Base-by-base conservation (phyloP, 2,888 invertebrate species). In the Crocallis elinguaria region DNA sequence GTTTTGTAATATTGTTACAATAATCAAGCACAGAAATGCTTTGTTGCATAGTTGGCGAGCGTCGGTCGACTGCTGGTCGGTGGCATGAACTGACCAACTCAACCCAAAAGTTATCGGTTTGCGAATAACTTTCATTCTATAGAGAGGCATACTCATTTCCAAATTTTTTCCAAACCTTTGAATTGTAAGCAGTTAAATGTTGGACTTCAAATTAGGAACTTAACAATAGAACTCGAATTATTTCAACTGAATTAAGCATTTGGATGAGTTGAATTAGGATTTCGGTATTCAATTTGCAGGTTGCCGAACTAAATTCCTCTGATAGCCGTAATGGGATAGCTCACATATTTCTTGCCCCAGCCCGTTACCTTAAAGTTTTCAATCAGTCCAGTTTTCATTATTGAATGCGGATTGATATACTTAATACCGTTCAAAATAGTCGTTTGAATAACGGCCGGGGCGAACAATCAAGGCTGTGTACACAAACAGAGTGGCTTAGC, bases 81-180 rank as follows among this genome's bases (percentile, higher is more conserved):
- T 61, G 76, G 79, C 76, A 71, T 74, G 73, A 83, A 81, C 84
- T 82, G 81, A 73, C 79, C 77, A 82, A 79, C 80, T 79, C 74
- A 62, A 71, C 73, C 77, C 76, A 80, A 88, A 88, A 89, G 85
- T 89, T 88, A 88, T 87, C 78, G 80, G 88, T 87, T 87, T 85
- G 84, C 87, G 82, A 88, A 88, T 88, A 88, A 88, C 84, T 88
- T 88, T 79, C 76, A 75, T 85, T 84, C 85, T 84, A 85, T 84
- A 80, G 80, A 77, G 74, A 75, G 71, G 75, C 84, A 85, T 82
- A 86, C 84, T 88, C 86, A 81, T 88, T 85, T 81, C 83, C 69
- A 88, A 88, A 85, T 88, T 88, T 88, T 86, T 88, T n/a, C n/a
- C n/a, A n/a, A n/a, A 88, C 89, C 88, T 88, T 88, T 89, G 88